Percentiles rank a stretch among this genome's conserved stretches.
phyloP scores from a whole-genome alignment of 35 echinoderm and acorn worm genomes.

The Amphiura filiformis region DNA sequence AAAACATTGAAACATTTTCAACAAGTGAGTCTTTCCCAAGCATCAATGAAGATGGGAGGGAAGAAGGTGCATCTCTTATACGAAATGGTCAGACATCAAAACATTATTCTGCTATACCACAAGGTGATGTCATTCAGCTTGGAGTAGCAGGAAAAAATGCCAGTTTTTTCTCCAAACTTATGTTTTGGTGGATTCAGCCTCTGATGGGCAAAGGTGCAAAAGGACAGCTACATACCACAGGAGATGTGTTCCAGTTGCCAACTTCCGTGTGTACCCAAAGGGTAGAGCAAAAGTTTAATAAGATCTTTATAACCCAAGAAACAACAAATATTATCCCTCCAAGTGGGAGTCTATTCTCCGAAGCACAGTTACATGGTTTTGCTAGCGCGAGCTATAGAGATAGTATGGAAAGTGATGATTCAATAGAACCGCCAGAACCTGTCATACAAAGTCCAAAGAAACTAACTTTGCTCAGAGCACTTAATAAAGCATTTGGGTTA shows the following conservation, averaged over 20 bases:
- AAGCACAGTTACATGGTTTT: neutral
- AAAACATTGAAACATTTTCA: slow-evolving; percentile 29
- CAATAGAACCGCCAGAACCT: neutral
- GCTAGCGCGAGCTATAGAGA: neutral
- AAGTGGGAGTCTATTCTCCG: slow-evolving; percentile 7
- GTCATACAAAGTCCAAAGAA: neutral
- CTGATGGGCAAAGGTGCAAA: slow-evolving; percentile 86
- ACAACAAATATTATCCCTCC: neutral
- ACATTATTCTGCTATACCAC: slow-evolving; percentile 13
- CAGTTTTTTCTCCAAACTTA: slow-evolving; percentile 58
- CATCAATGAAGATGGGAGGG: slow-evolving; percentile 72
- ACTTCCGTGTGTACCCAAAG: slow-evolving; percentile 36
- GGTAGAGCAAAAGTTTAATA: slow-evolving; percentile 56
- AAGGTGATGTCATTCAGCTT: slow-evolving; percentile 36
- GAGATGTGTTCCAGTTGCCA: slow-evolving; percentile 90
- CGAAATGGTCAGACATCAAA: neutral
- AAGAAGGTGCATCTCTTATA: slow-evolving; percentile 44
- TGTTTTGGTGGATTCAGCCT: slow-evolving; percentile 78
- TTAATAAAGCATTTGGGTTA: slow-evolving; percentile 73
- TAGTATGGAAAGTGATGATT: slow-evolving; percentile 1
- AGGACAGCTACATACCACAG: slow-evolving; percentile 54
- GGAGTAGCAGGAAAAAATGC: slow-evolving; percentile 82
- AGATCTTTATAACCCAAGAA: slow-evolving; percentile 31
- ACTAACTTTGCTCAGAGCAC: slow-evolving; percentile 56
- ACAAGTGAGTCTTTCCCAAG: slow-evolving; percentile 39